Base-by-base conservation (phyloP, 2,113 vertebrate genomes). In the Dissostichus mawsoni region DNA sequence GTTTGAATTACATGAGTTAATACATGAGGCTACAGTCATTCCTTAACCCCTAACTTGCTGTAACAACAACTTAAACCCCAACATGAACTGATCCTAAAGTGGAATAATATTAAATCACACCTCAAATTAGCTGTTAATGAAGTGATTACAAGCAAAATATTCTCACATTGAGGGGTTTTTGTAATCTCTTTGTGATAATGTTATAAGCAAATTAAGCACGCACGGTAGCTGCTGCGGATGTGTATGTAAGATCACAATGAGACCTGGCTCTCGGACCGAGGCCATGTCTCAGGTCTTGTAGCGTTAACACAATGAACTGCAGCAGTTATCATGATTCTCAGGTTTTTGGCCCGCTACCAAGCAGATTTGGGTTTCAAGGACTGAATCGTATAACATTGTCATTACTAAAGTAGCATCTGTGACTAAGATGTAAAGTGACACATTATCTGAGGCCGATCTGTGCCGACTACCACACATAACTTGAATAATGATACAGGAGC, bases 311-410 rank as follows among this genome's bases (percentile, higher is more conserved):
- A 78, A 64, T 81, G 36, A 78, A 64, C 81, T 74, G 64, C 57
- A 65, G 69, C 66, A 64, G 79, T 83, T 90, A 68, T 81, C 69
- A 81, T 80, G 82, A 90, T 86, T 81, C 84, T 48, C 51, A 71
- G 81, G 67, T 81, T 80, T 86, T 51, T 81, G 85, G 78, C 78
- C 61, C 9, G 36, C 66, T 48, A 18, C 57, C 78, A 55, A 45
- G 74, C 48, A 50, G 82, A 78, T 85, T 87, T 82, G 69, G 81
- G 85, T 90, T 90, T 92, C 85, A 91, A 85, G 88, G 87, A 59
- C 84, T 88, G 85, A 89, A 69, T 90, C 89, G 17, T 89, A 81
- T 89, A 90, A 82, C 90, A 57, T 69, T 89, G 85, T 90, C 89
- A 85, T 90, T 88, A 89, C 80, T 59, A 78, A 90, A 82, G 84